These are phyloP conservation scores for Hycleus cichorii DNA, from an alignment of 1,140 invertebrate species.

Conservation along the genomic window DNA sequence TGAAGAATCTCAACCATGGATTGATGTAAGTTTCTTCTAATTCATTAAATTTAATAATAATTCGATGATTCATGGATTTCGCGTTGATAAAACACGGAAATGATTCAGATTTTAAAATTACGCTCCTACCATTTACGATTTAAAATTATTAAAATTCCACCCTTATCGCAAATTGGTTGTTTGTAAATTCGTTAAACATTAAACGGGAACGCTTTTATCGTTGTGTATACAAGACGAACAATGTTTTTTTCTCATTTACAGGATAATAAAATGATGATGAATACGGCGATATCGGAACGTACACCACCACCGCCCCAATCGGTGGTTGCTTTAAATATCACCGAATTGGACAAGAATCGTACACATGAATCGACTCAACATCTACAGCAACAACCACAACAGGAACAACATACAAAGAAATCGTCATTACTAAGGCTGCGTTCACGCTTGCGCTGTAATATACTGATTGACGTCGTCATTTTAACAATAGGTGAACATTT, in stretches of 20 bases:
- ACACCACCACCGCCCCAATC: background rate
- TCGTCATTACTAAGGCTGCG: conserved; percentile 5
- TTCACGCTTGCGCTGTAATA: conserved; percentile 13
- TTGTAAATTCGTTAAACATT: too few relatives aligned
- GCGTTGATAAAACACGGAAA: background rate
- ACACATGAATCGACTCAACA: background rate
- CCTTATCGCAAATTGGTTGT: too few relatives aligned
- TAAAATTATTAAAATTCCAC: too few relatives aligned
- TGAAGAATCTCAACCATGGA: too few relatives aligned
- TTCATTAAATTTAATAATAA: too few relatives aligned
- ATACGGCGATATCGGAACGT: conserved; percentile 20
- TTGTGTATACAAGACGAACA: background rate
- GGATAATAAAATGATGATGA: conserved; percentile 35
- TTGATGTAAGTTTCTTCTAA: too few relatives aligned
- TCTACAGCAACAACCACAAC: conserved; percentile 5
- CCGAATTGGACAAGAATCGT: conserved; percentile 1
- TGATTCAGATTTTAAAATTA: background rate
- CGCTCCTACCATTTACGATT: too few relatives aligned
- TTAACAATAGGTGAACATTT: conserved; percentile 22
- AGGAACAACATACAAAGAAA: conserved; percentile 16
- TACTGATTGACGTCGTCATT: conserved; percentile 20
- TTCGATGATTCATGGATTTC: background rate
- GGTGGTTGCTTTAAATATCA: conserved; percentile 5
- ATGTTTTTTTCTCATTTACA: conserved; percentile 13
- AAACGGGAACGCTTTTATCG: too few relatives aligned